These are phyloP conservation scores for Ophioninae sp. DNA, from an alignment of 2,888 invertebrate species.

Conservation along the genomic window DNA sequence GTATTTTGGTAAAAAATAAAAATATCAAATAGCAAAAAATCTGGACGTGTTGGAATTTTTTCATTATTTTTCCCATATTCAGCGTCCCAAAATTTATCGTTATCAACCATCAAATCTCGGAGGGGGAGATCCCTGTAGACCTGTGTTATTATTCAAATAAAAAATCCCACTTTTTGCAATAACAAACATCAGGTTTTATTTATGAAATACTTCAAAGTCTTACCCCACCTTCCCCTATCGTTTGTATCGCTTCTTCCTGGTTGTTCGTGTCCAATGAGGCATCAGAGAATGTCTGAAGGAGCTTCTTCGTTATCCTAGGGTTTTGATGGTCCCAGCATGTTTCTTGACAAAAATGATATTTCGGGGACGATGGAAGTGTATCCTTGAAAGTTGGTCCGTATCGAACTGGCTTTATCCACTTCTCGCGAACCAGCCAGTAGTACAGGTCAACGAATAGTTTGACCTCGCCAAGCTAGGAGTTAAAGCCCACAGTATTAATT, in stretches of 20 bases:
- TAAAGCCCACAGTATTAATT: background rate
- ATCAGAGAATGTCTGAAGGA: conserved; percentile 9
- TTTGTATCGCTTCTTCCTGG: background rate
- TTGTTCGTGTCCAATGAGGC: background rate
- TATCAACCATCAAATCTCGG: too few species aligned
- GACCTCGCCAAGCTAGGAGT: conserved; percentile 5
- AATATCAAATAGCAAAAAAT: too few species aligned
- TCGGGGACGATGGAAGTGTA: conserved; percentile 9
- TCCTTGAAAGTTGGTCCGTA: conserved; percentile 23
- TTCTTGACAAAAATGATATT: conserved; percentile 31
- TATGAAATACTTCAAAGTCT: too few species aligned
- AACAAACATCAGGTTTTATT: too few species aligned
- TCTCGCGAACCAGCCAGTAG: conserved; percentile 34
- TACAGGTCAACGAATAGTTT: conserved; percentile 48
- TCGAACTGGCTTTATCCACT: conserved; percentile 25
- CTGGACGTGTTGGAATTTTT: too few species aligned
- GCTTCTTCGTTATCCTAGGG: conserved; percentile 42
- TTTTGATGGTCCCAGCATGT: background rate
- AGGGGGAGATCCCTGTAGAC: too few species aligned
- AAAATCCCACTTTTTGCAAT: too few species aligned
- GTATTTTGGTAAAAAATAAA: too few species aligned
- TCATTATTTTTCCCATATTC: too few species aligned
- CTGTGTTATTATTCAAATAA: too few species aligned
- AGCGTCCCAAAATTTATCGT: too few species aligned
- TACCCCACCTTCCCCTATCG: too few species aligned